Percentiles rank a stretch among this genome's conserved stretches.
phyloP scores from a whole-genome alignment of 2,113 vertebrate genomes.

The Lepidothrix coronata region DNA sequence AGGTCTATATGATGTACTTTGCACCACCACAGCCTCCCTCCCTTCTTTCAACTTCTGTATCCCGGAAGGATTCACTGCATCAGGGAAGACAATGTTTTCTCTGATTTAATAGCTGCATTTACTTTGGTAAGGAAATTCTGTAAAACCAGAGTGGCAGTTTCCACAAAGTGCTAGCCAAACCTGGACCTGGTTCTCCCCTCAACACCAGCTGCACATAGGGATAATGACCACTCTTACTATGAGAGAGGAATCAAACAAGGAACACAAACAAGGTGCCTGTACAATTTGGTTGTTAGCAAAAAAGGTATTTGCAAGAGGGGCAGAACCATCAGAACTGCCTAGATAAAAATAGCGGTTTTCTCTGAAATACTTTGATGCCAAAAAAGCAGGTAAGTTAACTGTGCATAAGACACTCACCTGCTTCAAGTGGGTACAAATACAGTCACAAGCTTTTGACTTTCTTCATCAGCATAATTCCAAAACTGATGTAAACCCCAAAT shows the following conservation, averaged over 20 bases:
- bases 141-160: background rate
- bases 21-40: background rate
- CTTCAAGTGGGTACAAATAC: rapidly evolving
- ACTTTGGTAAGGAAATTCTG: background rate
- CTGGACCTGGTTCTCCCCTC: background rate
- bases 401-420: rapidly evolving
- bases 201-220: rapidly evolving
- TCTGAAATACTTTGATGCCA: background rate
- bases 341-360: background rate
- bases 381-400: background rate
- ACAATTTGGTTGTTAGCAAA: background rate
- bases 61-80: background rate
- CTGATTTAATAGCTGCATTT: background rate
- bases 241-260: rapidly evolving
- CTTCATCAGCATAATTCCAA: background rate
- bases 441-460: background rate
- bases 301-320: background rate
- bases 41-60: background rate
- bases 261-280: rapidly evolving
- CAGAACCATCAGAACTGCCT: rapidly evolving
- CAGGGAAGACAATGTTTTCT: background rate
- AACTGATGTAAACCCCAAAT: background rate
- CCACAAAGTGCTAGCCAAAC: background rate
- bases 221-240: background rate
- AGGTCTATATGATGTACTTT: background rate